Conservation (phyloP, 1,140 invertebrate genomes). For the Halesus radiatus region DNA sequence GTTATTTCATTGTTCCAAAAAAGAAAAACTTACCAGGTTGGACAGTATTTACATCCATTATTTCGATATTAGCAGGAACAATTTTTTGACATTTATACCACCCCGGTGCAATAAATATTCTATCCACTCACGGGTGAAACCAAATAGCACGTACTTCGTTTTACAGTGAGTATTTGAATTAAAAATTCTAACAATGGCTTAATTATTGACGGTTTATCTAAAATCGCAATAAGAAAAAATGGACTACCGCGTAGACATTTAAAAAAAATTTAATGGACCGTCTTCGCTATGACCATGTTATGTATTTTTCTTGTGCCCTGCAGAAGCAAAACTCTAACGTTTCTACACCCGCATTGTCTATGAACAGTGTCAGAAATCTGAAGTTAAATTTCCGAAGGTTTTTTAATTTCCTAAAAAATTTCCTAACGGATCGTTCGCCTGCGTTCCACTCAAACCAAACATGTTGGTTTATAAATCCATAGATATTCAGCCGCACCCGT, state of each 20-base stretch:
- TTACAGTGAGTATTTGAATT: not conserved
- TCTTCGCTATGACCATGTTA: slow-evolving; percentile 7
- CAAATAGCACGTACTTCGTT: not conserved
- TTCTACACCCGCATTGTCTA: not conserved
- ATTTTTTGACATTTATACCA: slow-evolving; percentile 46
- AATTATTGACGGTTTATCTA: not conserved
- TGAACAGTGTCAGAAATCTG: not conserved
- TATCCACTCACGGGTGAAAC: slow-evolving; percentile 1
- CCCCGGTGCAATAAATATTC: slow-evolving; percentile 34
- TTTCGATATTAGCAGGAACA: slow-evolving; percentile 6
- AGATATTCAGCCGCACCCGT: not conserved
- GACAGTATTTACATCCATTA: slow-evolving; percentile 35
- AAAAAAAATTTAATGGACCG: not conserved
- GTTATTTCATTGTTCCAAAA: no score
- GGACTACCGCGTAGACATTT: slow-evolving; percentile 29
- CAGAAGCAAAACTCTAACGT: not conserved
- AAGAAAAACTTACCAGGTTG: slow-evolving; percentile 23
- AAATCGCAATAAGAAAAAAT: slow-evolving; percentile 7
- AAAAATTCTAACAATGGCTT: not conserved
- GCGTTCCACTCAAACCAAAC: slow-evolving; percentile 3
- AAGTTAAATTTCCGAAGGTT: slow-evolving; percentile 22
- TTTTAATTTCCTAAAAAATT: slow-evolving; percentile 22
- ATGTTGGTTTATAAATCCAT: not conserved
- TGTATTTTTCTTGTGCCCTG: slow-evolving; percentile 9
- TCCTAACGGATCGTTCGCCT: slow-evolving; percentile 10